Evolutionary conservation across 1,140 invertebrate genomes (phyloP).

Genomic region (Saccostrea glomerata): DNA sequence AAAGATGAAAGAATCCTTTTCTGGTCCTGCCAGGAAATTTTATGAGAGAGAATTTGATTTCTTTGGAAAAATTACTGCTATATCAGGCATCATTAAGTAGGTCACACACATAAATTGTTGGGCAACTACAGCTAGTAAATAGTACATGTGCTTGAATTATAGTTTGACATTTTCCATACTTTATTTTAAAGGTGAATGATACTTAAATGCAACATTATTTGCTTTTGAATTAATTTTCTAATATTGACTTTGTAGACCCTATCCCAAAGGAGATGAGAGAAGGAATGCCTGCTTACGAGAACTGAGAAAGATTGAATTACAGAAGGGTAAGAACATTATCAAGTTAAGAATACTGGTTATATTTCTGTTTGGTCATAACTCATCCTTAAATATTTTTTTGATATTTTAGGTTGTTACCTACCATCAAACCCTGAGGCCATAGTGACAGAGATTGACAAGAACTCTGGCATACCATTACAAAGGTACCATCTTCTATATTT

Average conservation of each 20-base stretch:
- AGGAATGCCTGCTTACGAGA: conserved; percentile 96
- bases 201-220: too few species aligned
- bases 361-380: not conserved
- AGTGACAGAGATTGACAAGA: conserved; percentile 97
- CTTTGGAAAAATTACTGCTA: conserved; percentile 97
- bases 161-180: too few species aligned
- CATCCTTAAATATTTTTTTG: too few species aligned
- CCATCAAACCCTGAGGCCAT: conserved; percentile 99
- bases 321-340: conserved; percentile 80
- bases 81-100: conserved; percentile 93
- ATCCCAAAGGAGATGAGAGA: conserved; percentile 86
- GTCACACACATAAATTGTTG: not conserved
- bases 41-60: conserved; percentile 99
- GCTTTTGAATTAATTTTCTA: not conserved
- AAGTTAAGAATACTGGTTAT: not conserved
- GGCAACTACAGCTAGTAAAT: not conserved
- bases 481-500: conserved; percentile 81
- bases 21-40: conserved; percentile 95
- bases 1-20: conserved; percentile 89
- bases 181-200: too few species aligned
- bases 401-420: conserved; percentile 89
- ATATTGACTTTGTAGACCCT: conserved; percentile 59
- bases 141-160: too few species aligned
- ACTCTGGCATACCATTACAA: conserved; percentile 99
- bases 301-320: conserved; percentile 91